Evolutionary conservation across 1,140 invertebrate species (phyloP).

Genomic region (Potamilus streckersoni): DNA sequence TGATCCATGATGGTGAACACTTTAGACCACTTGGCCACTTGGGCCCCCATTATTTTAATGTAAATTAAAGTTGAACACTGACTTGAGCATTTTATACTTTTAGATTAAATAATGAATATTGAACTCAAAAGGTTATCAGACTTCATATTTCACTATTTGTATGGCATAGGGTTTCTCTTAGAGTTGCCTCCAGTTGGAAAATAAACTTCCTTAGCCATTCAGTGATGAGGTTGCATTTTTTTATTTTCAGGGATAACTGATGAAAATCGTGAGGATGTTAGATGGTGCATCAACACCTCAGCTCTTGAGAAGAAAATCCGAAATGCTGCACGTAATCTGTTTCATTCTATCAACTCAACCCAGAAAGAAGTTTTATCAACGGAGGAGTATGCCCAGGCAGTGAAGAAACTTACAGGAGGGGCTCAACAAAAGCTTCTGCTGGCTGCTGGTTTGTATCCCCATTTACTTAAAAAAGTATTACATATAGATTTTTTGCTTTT

Average conservation of each 20-base stretch:
- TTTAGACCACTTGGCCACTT: no score
- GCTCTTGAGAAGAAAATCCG: slow-evolving; percentile 86
- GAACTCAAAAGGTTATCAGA: no score
- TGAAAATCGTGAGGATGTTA: slow-evolving; percentile 74
- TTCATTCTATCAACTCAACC: slow-evolving; percentile 68
- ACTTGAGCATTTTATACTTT: no score
- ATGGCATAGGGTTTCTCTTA: background rate
- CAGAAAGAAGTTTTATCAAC: slow-evolving; percentile 69
- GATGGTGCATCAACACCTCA: slow-evolving; percentile 84
- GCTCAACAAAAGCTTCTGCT: slow-evolving; percentile 50
- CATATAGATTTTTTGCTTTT: background rate
- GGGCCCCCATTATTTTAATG: no score
- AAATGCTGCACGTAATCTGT: slow-evolving; percentile 85
- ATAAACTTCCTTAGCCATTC: background rate
- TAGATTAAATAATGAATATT: no score
- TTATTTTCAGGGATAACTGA: slow-evolving; percentile 48
- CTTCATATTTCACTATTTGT: background rate
- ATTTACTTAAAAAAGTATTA: background rate
- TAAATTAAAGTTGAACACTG: no score
- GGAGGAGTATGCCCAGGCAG: slow-evolving; percentile 68
- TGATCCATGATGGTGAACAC: no score
- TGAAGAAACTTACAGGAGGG: slow-evolving; percentile 48
- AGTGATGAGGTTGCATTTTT: background rate
- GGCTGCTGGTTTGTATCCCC: slow-evolving; percentile 48
- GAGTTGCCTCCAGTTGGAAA: slow-evolving; percentile 1